These are phyloP conservation scores for Drosophila emarginata DNA, from an alignment of 2,888 invertebrate genomes.

Conservation along the genomic window DNA sequence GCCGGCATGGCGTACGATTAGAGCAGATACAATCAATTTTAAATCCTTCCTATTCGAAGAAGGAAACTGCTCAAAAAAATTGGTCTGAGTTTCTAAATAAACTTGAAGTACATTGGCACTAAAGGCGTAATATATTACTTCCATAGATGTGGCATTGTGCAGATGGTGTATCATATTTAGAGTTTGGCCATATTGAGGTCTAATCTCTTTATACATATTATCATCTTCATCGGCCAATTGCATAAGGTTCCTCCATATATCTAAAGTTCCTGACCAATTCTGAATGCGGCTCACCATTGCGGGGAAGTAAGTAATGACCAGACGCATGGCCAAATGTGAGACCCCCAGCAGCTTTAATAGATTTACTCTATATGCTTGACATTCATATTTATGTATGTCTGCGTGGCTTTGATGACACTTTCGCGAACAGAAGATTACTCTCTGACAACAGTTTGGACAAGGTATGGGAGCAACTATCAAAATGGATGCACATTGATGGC, in stretches of 20 bases:
- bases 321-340: slow-evolving; percentile 83
- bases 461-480: slow-evolving; percentile 85
- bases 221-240: background rate
- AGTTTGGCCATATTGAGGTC: slow-evolving; percentile 47
- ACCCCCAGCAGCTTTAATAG: slow-evolving; percentile 90
- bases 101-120: slow-evolving; percentile 86
- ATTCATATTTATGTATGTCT: slow-evolving; percentile 88
- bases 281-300: slow-evolving; percentile 83
- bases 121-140: slow-evolving; percentile 74
- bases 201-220: background rate
- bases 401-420: slow-evolving; percentile 85
- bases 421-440: slow-evolving; percentile 87
- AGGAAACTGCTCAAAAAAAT: slow-evolving; percentile 85
- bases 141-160: slow-evolving; percentile 86
- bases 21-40: slow-evolving; percentile 84
- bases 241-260: slow-evolving; percentile 63
- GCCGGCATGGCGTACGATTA: slow-evolving; percentile 89
- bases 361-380: slow-evolving; percentile 85
- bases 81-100: slow-evolving; percentile 86
- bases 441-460: slow-evolving; percentile 86
- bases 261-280: background rate
- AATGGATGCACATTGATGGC: slow-evolving; percentile 88
- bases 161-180: slow-evolving; percentile 86
- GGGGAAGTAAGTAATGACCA: slow-evolving; percentile 84
- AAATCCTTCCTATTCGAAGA: slow-evolving; percentile 78